Conservation (phyloP, 2,888 invertebrate genomes). For the Globia sparganii region DNA sequence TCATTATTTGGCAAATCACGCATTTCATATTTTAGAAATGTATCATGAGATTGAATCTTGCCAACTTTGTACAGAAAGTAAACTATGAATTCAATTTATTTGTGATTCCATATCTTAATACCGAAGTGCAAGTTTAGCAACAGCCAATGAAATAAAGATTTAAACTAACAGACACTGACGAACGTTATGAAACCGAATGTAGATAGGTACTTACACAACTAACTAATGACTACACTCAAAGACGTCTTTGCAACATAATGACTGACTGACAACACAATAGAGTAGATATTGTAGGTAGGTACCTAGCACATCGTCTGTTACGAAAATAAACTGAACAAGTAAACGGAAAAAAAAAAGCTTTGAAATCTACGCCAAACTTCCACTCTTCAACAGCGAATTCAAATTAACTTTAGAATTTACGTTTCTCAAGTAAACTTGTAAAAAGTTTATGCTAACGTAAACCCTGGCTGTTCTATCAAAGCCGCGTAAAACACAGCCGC, state of each 20-base stretch:
- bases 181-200: neutral
- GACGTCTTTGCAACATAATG: neutral
- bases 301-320: neutral
- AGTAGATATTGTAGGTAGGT: neutral
- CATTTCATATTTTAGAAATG: conserved; percentile 27
- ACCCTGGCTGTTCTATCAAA: conserved; percentile 29
- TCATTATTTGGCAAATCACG: conserved; percentile 39
- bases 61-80: neutral
- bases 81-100: neutral
- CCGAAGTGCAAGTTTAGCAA: neutral
- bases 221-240: neutral
- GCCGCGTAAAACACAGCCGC: conserved; percentile 33
- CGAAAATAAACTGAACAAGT: conserved; percentile 4
- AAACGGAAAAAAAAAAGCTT: neutral
- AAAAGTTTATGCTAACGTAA: conserved; percentile 28
- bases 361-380: conserved; percentile 8
- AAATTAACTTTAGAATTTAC: conserved; percentile 20
- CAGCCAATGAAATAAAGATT: neutral
- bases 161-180: neutral
- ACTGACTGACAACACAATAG: neutral
- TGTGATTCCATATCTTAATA: neutral
- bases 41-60: neutral
- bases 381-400: conserved; percentile 6
- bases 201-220: neutral
- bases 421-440: conserved; percentile 6